Evolutionary conservation across 2,888 invertebrate species (phyloP), one percentile per base, ranked within the genome.

Genomic region (Caenorhabditis sp.): DNA sequence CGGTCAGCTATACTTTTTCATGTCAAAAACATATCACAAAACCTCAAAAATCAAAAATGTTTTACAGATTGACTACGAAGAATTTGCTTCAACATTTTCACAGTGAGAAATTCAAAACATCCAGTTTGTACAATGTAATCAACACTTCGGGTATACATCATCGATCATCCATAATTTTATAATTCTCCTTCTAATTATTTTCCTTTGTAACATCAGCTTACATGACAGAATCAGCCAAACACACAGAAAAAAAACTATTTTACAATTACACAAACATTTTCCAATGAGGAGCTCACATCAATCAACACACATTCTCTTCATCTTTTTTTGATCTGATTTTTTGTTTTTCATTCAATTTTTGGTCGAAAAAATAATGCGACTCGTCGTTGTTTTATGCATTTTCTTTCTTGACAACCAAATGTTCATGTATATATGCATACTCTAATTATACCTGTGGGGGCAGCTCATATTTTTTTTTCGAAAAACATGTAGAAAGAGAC

Each of bases 21-120:
- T 49, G 49, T 4, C 17, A 20, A 49, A n/a, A 49, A n/a, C 20
- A 20, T 49, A 8, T 14, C 20, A 8, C 49, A 31, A 31, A 10
- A 31, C 31, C 4, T 31, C 10, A 7, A 21, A 26, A 56, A 56
- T 12, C 8, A 7, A 56, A 56, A 26, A n/a, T 36, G n/a, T 38
- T 54, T 80, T 84, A 58, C 77, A 86, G 85, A 86, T 86, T 63
- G 83, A 86, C 68, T 86, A 86, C 76, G 86, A 86, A 69, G 86
- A 86, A 63, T 86, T 86, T 76, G 85, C 83, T 56, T 70, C 75
- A 12, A 75, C 75, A 4, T 75, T 78, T 68, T 66, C 82, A 76
- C 77, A 78, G 70, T 82, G n/a, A n/a, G 17, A n/a, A n/a, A n/a
- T 8, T 14, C 50, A 14, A 50, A 20, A 50, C 17, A 50, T 20